Evolutionary conservation across 2,113 vertebrate species (phyloP).

Genomic region (Myiozetetes cayanensis): DNA sequence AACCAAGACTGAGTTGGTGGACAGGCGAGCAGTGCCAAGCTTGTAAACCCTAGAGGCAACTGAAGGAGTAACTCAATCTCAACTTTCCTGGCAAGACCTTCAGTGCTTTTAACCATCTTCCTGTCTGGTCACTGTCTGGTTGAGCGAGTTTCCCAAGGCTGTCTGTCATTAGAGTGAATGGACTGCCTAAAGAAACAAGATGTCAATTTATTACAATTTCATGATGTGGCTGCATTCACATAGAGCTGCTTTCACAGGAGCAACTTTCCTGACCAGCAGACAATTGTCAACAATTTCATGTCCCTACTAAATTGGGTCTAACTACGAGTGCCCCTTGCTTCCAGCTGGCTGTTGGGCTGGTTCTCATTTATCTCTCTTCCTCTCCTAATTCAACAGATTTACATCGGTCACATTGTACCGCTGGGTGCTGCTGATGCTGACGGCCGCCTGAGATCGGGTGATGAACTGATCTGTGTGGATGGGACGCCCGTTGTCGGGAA

Average conservation of each 20-base stretch:
- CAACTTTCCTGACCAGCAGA: background rate
- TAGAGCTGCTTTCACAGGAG: background rate
- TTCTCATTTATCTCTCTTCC: background rate
- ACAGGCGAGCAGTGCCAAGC: background rate
- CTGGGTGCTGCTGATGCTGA: slow-evolving; percentile 95
- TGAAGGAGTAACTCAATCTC: background rate
- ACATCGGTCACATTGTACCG: slow-evolving; percentile 98
- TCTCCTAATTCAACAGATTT: slow-evolving; percentile 81
- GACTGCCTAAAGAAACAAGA: background rate
- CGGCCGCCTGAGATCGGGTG: slow-evolving; percentile 92
- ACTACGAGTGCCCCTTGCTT: background rate
- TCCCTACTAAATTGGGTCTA: background rate
- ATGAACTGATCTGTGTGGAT: slow-evolving; percentile 95
- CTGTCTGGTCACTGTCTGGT: background rate
- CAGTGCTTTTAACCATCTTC: background rate
- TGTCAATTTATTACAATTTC: background rate
- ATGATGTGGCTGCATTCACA: background rate
- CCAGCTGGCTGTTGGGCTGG: background rate
- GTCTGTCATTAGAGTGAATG: background rate
- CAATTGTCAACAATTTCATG: background rate
- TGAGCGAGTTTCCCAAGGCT: background rate
- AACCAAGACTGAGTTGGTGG: background rate
- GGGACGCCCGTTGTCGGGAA: slow-evolving; percentile 96
- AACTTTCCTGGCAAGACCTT: background rate
- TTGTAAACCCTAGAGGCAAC: background rate